Evolutionary conservation across 2,888 invertebrate species (phyloP), one percentile per base, ranked within the genome.

Genomic region (Eremobia ochroleuca): DNA sequence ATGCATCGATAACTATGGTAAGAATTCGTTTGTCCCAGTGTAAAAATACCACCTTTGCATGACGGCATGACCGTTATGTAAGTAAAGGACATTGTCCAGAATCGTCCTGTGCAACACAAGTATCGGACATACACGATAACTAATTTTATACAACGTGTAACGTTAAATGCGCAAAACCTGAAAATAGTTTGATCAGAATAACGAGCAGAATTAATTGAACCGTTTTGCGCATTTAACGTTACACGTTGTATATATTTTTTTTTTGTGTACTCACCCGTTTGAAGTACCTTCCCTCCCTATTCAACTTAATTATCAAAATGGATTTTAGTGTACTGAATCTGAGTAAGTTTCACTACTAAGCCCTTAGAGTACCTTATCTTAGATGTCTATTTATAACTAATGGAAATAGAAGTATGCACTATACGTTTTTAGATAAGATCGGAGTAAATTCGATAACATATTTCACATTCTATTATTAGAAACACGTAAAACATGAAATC

Each of bases 381-480:
- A 31, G 9, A 49, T 58, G 37, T 84, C 80, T 79, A 74, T 87
- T 74, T 84, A 87, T 84, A 87, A 34, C 37, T 87, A 65, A 76
- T 85, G 85, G 72, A 73, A 85, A 80, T 85, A 64, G 59, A 67
- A 81, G 87, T 85, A 72, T 37, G 66, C 59, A 73, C 82, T 85
- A 76, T 71, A 76, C 64, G 37, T 61, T 81, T 85, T 81, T 72
- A 82, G 88, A 85, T 85, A 82, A 87, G 74, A 64, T 64, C 66
- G 25, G 61, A 77, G 76, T 85, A 75, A 85, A 81, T 87, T 85
- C 64, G 87, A 85, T 85, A 87, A 85, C 55, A 76, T 59, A 66
- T 69, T 82, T 76, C 73, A 82, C 49, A 77, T 87, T 81, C 71
- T 87, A 87, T 82, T 77, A 85, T 76, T 74, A 87, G 73, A 15